Base-by-base conservation (phyloP, 2,797 vertebrate genomes). In the Poeciliopsis infans region DNA sequence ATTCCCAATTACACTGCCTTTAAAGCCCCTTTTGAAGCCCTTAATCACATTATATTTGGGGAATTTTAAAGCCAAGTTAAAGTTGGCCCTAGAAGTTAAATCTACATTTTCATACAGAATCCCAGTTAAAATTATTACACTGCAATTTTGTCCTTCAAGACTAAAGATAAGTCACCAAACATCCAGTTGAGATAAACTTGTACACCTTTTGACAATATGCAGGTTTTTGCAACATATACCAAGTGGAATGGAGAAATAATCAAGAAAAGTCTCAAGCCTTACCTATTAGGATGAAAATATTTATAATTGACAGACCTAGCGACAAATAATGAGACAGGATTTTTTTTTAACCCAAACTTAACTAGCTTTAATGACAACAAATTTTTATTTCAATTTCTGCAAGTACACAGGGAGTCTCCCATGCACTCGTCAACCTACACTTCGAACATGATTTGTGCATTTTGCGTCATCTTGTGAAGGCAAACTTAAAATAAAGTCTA, bases 281-380 rank as follows among this genome's bases (percentile, higher is more conserved):
- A 7, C 74, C 79, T 12, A 68, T 41, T 39, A 33, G 18, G 33
- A 64, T 36, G 31, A 66, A 66, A 20, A 10, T 41, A 23, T 68
- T 12, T 25, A 25, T 39, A 10, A 36, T 68, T 25, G 20, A 68
- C 36, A 23, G 36, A 68, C 12, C 20, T 41, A 25, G 4, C 4
- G 5, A 66, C 6, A 8, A 66, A 8, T 39, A 66, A 64, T 36
- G 18, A 39, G 18, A 41, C 36, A 39, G 1, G 16, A 36, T 25
- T 25, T 23, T 25, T 36, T 68, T 66, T 66, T 13, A 83, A 80
- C 85, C 76, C 51, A 86, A 47, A 41, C 33, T 68, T 39, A 66
- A 23, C 20, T 41, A 68, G 4, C 0, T 39, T 88, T 86, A 78
- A 75, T 74, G 79, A 80, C 31, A 28, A 83, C 74, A 64, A 83